Evolutionary conservation across 1,140 invertebrate species (phyloP).

Genomic region (Cheumatopsyche charites): DNA sequence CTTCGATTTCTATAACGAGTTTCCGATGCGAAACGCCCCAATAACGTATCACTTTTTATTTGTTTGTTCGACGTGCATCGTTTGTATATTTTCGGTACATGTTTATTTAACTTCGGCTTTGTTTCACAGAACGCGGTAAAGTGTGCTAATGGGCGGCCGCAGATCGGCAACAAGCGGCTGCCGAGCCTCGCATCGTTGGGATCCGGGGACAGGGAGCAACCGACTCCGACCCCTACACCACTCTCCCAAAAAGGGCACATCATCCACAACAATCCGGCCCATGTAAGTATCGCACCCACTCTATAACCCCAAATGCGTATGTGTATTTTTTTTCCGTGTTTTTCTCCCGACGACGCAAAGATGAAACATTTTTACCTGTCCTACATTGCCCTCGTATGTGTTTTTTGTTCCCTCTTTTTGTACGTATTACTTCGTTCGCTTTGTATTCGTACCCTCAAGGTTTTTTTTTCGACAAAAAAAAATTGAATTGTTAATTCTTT

Average conservation of each 20-base stretch:
- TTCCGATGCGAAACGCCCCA: too few species aligned
- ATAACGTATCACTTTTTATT: too few species aligned
- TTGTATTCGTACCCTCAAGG: neutral
- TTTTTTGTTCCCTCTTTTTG: conserved; percentile 8
- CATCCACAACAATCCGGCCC: conserved; percentile 45
- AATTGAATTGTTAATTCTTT: neutral
- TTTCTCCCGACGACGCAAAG: neutral
- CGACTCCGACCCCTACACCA: conserved; percentile 31
- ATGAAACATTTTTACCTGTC: conserved; percentile 10
- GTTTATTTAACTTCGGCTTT: conserved; percentile 1
- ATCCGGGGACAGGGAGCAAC: conserved; percentile 24
- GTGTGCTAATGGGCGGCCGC: conserved; percentile 43
- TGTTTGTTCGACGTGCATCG: too few species aligned
- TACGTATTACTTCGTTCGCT: neutral
- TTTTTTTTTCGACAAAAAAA: neutral
- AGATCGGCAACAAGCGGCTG: conserved; percentile 40
- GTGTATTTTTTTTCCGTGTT: conserved; percentile 5
- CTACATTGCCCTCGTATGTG: neutral
- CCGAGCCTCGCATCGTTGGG: conserved; percentile 31
- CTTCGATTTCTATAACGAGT: too few species aligned
- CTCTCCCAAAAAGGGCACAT: conserved; percentile 39
- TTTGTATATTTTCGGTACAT: too few species aligned
- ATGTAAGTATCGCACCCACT: conserved; percentile 39
- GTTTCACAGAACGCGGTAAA: conserved; percentile 48
- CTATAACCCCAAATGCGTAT: neutral